These are phyloP conservation scores for Upupa epops DNA, from an alignment of 2,113 vertebrate genomes.

Conservation along the genomic window DNA sequence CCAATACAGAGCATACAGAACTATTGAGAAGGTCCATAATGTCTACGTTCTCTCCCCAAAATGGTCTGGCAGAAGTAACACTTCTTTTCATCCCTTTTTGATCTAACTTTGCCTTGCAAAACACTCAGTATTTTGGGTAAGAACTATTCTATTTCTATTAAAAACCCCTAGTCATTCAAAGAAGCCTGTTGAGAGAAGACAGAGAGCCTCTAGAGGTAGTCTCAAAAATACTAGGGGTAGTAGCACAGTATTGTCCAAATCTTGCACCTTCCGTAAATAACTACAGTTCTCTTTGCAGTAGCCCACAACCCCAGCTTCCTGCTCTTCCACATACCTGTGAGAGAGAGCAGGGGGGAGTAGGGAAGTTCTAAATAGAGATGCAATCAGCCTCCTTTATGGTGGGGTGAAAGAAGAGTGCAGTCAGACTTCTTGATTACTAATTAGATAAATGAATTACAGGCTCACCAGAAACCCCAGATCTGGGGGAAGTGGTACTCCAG, in stretches of 20 bases:
- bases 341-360: background rate
- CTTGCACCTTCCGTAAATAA: background rate
- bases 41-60: background rate
- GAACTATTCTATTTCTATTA: background rate
- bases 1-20: background rate
- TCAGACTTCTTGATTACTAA: background rate
- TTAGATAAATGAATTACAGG: background rate
- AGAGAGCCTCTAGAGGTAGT: background rate
- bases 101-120: background rate
- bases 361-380: background rate
- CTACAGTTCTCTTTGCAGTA: background rate
- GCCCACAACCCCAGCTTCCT: background rate
- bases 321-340: background rate
- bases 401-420: background rate
- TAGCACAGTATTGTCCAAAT: background rate
- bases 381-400: background rate
- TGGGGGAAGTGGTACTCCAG: background rate
- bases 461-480: background rate
- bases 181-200: background rate
- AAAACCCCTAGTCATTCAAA: background rate
- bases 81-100: background rate
- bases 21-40: background rate
- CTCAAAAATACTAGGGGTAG: background rate
- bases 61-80: background rate
- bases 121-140: background rate